A percentile compares a stretch with the other conserved stretches of the same genome.
These are phyloP conservation scores for Apistogramma diplotaenia DNA, from an alignment of 2,113 vertebrate genomes.

Conservation along the genomic window DNA sequence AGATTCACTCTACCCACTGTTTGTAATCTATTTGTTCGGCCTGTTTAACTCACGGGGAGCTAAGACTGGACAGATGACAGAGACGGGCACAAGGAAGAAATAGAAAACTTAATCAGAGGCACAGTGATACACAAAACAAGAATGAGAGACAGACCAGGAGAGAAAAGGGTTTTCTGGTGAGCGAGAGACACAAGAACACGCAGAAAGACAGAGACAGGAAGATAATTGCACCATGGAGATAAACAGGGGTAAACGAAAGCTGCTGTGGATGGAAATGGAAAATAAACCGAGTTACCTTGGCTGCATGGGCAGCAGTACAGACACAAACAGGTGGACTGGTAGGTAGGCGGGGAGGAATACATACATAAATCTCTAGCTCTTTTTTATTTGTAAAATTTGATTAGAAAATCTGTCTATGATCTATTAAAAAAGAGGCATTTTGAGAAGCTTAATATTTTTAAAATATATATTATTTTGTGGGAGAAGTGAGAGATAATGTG, in stretches of 20 bases:
- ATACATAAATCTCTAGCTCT: neutral
- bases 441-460: neutral
- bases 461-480: neutral
- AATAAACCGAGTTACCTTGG: slow-evolving; percentile 21
- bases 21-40: slow-evolving; percentile 74
- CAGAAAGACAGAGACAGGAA: slow-evolving; percentile 2
- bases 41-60: slow-evolving; percentile 67
- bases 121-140: slow-evolving; percentile 15
- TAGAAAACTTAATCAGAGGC: slow-evolving; percentile 7
- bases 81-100: neutral
- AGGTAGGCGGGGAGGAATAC: neutral
- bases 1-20: slow-evolving; percentile 65
- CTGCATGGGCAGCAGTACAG: slow-evolving; percentile 9
- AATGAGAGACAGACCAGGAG: slow-evolving; percentile 15
- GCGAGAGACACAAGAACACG: neutral
- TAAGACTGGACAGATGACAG: slow-evolving; percentile 51
- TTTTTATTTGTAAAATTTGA: slow-evolving; percentile 19
- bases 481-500: neutral
- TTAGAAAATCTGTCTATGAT: neutral
- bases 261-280: slow-evolving; percentile 5
- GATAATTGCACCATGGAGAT: slow-evolving; percentile 28
- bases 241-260: slow-evolving; percentile 9
- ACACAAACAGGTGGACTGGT: slow-evolving; percentile 34
- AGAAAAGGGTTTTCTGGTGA: neutral
- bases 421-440: neutral